Base-by-base conservation (phyloP, 2,888 invertebrate genomes). In the Hypselothyrea guttata region DNA sequence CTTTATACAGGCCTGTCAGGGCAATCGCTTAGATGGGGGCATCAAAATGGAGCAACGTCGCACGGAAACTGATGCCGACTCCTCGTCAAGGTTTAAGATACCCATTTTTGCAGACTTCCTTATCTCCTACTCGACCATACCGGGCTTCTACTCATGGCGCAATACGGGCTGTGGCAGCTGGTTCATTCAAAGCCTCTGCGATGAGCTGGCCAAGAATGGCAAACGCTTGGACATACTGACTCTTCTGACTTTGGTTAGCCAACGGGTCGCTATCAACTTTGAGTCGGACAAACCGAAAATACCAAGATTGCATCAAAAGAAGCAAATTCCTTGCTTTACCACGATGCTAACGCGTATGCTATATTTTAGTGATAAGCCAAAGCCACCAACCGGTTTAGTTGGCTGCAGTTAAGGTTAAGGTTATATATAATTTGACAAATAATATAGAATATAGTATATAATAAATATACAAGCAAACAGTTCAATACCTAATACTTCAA, bases 61-160 rank as follows among this genome's bases (percentile, higher is more conserved):
- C 18, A 93, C 92, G 56, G 94, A 95, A 88, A 95, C 95, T n/a
- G 96, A 96, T 90, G 95, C 95, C 8, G 88, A 89, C 54, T 86
- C 88, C 15, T 86, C 89, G 0, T 91, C 93, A 74, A 92, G 94
- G 30, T 96, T 96, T 85, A 94, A 94, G 86, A 97, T 98, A 82
- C 98, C 98, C 2, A 92, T 94, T 12, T 96, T 97, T 90, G 97
- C 98, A 0, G 98, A 98, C 90, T 97, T 98, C 88, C 91, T 98
- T 41, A 96, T 98, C 86, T 96, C 95, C 5, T 98, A 96, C 89
- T 98, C 98, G 1, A 98, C 97, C 12, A 95, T 97, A 49, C 97
- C 98, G 92, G 95, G 98, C 37, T 97, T 93, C 89, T 98, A 94
- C 90, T 97, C 98, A 0, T 98, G 98, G 98, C 93, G 98, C 41